phyloP scores from a whole-genome alignment of 2,113 vertebrate species.

The Zosterops pallidus region DNA sequence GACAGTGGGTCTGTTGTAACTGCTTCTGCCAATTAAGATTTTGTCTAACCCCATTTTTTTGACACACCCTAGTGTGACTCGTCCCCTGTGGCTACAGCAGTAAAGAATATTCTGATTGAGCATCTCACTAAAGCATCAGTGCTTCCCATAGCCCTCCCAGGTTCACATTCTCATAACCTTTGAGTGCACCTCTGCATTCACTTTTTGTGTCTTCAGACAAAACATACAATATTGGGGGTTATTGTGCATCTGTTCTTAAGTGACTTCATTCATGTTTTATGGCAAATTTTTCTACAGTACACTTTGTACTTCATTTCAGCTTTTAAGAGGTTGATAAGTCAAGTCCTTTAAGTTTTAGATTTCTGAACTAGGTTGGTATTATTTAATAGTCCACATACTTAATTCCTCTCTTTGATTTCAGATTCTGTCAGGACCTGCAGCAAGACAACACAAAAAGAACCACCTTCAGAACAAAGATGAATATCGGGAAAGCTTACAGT shows the following conservation, averaged over 20 bases:
- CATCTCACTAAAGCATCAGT: background rate
- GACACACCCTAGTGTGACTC: background rate
- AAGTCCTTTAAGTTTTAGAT: background rate
- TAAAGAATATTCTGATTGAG: background rate
- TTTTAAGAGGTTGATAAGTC: background rate
- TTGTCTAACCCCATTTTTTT: background rate
- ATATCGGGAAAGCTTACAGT: background rate
- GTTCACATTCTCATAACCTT: background rate
- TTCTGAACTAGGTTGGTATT: background rate
- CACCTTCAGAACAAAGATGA: slow-evolving; percentile 8
- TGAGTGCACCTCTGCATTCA: background rate
- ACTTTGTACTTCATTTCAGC: background rate
- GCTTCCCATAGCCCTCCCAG: background rate
- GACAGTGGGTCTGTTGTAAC: background rate
- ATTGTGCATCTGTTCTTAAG: background rate
- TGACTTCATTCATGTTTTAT: background rate
- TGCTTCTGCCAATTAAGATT: background rate
- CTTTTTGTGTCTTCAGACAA: background rate
- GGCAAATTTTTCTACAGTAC: background rate
- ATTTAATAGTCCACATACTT: background rate
- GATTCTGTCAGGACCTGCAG: background rate
- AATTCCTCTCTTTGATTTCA: slow-evolving; percentile 35
- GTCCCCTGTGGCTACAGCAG: background rate
- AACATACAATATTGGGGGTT: background rate
- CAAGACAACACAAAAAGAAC: background rate